These are phyloP conservation scores for Phymatocera aterrima DNA, from an alignment of 2,888 invertebrate genomes.

Conservation along the genomic window DNA sequence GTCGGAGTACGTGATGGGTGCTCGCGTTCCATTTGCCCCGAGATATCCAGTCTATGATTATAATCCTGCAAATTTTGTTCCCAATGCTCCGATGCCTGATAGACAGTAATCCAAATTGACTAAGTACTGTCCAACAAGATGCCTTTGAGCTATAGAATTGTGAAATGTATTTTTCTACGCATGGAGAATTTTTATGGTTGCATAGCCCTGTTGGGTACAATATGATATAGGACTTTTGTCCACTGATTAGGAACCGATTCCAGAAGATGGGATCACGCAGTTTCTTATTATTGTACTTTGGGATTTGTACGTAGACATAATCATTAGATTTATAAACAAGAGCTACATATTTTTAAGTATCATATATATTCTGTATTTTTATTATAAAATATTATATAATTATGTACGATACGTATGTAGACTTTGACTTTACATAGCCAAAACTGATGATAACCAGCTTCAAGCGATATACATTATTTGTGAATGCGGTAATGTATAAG, in stretches of 20 bases:
- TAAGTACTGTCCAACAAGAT: background rate
- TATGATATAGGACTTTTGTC: background rate
- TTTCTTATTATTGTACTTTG: too few species aligned
- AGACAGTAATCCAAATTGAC: background rate
- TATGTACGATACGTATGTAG: too few species aligned
- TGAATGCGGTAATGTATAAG: too few species aligned
- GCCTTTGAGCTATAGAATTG: background rate
- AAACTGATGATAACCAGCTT: too few species aligned
- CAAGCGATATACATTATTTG: too few species aligned
- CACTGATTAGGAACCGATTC: background rate
- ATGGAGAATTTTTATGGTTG: background rate
- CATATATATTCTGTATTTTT: too few species aligned
- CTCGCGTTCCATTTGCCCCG: conserved; percentile 39
- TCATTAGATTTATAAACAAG: too few species aligned
- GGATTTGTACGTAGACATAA: too few species aligned
- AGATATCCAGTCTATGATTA: conserved; percentile 45
- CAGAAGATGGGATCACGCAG: too few species aligned
- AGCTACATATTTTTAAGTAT: too few species aligned
- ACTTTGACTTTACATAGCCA: too few species aligned
- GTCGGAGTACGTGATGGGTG: conserved; percentile 22
- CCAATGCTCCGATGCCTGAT: background rate
- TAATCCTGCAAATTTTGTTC: background rate
- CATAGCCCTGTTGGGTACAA: background rate
- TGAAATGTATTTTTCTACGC: background rate
- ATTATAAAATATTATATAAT: too few species aligned